phyloP scores from a whole-genome alignment of 2,797 vertebrate species.

The Amblyraja radiata region DNA sequence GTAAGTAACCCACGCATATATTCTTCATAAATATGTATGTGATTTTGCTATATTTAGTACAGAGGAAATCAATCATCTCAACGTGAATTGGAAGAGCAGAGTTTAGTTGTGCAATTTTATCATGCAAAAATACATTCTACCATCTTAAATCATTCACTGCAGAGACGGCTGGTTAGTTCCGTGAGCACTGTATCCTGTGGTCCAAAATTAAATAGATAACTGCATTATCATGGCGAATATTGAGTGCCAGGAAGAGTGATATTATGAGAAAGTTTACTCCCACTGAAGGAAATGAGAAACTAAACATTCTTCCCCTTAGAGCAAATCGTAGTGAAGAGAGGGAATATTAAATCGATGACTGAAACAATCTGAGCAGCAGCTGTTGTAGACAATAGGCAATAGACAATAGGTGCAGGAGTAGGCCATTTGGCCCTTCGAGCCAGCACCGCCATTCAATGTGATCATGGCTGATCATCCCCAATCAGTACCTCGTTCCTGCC shows the following conservation, averaged over 20 bases:
- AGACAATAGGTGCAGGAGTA: too few species aligned
- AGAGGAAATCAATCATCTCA: neutral
- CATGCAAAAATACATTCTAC: neutral
- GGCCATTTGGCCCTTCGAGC: too few species aligned
- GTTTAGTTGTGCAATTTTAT: neutral
- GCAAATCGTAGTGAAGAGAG: neutral
- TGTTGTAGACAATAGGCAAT: neutral
- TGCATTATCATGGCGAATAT: neutral
- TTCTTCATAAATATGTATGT: neutral
- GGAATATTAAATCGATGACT: neutral
- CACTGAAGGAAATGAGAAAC: neutral
- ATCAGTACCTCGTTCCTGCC: too few species aligned
- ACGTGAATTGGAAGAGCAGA: neutral
- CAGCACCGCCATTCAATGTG: too few species aligned
- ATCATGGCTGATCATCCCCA: too few species aligned
- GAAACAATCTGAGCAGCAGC: neutral
- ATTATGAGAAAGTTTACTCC: neutral
- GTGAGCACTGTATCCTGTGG: neutral
- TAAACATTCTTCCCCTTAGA: neutral
- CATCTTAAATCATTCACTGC: neutral
- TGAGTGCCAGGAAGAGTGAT: neutral
- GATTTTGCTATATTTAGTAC: slow-evolving; percentile 18
- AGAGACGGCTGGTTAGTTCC: neutral
- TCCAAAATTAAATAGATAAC: neutral
- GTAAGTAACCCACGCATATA: neutral